A percentile compares a stretch with the other conserved stretches of the same genome.
These are phyloP conservation scores for Neoniphon sammara DNA, from an alignment of 2,797 vertebrate species.

Conservation along the genomic window DNA sequence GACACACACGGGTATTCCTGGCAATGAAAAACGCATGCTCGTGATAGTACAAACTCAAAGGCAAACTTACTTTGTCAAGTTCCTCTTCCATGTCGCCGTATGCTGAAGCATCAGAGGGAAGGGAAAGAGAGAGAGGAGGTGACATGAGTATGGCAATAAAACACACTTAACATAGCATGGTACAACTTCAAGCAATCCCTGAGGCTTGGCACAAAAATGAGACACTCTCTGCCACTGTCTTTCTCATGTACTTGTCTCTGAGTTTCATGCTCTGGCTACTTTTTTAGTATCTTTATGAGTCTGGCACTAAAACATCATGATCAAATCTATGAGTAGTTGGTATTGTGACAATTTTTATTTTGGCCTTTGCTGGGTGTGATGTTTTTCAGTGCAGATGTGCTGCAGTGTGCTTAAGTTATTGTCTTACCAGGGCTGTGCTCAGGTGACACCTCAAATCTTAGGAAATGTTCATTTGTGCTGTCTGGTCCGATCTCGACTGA, in stretches of 20 bases:
- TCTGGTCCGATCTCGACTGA: conserved; percentile 80
- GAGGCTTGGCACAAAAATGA: no score
- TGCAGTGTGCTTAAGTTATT: neutral
- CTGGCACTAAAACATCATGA: neutral
- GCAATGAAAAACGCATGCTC: conserved; percentile 74
- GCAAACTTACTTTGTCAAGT: conserved; percentile 78
- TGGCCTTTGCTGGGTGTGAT: neutral
- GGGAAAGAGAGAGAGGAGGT: conserved; percentile 37
- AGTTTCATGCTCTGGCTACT: neutral
- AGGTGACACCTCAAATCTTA: conserved; percentile 91
- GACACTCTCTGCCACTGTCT: neutral
- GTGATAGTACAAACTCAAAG: conserved; percentile 10
- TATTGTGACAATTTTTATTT: no score
- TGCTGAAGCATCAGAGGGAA: conserved; percentile 56
- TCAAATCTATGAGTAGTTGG: no score
- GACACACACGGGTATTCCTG: conserved; percentile 78
- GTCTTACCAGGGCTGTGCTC: conserved; percentile 75
- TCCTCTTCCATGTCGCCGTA: conserved; percentile 52
- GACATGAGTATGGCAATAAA: neutral
- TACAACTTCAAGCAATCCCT: neutral
- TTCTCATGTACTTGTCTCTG: neutral
- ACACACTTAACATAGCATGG: neutral
- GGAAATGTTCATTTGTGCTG: conserved; percentile 73
- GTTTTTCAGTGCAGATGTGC: neutral
- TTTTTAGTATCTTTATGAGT: neutral